Percentiles rank a stretch among this genome's conserved stretches.
Evolutionary conservation across 1,140 invertebrate species (phyloP).

Genomic region (Brachionus sp.): DNA sequence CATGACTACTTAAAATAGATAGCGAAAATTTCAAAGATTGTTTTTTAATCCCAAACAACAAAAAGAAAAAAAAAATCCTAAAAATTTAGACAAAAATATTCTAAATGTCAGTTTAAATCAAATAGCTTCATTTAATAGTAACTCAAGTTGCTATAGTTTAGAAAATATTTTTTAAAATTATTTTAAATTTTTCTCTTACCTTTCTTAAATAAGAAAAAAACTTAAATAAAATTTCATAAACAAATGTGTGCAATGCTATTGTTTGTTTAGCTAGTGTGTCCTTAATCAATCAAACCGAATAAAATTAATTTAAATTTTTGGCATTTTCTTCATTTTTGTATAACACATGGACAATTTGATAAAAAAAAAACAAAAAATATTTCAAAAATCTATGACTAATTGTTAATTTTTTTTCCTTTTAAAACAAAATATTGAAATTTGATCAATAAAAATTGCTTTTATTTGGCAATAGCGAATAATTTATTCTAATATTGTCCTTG

Average conservation of each 20-base stretch:
- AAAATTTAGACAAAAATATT: background rate
- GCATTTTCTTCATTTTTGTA: background rate
- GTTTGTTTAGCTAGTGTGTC: background rate
- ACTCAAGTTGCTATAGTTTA: background rate
- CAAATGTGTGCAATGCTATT: background rate
- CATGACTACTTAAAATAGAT: background rate
- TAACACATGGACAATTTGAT: background rate
- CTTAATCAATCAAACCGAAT: background rate
- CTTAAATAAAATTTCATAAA: background rate
- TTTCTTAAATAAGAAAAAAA: conserved; percentile 1
- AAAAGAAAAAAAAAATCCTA: background rate
- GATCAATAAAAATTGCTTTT: too few species aligned
- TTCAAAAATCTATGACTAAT: background rate
- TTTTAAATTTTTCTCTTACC: background rate
- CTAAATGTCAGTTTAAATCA: background rate
- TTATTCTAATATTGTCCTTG: background rate
- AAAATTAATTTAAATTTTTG: background rate
- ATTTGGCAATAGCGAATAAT: background rate
- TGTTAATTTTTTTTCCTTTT: too few species aligned
- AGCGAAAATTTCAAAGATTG: background rate
- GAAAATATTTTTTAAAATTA: background rate
- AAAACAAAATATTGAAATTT: too few species aligned
- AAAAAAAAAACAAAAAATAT: background rate
- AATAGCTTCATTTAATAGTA: background rate
- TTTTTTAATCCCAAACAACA: background rate